Evolutionary conservation across 35 echinoderm and acorn worm genomes (phyloP), one percentile per base, ranked within the genome.

Genomic region (Apostichopus californicus): DNA sequence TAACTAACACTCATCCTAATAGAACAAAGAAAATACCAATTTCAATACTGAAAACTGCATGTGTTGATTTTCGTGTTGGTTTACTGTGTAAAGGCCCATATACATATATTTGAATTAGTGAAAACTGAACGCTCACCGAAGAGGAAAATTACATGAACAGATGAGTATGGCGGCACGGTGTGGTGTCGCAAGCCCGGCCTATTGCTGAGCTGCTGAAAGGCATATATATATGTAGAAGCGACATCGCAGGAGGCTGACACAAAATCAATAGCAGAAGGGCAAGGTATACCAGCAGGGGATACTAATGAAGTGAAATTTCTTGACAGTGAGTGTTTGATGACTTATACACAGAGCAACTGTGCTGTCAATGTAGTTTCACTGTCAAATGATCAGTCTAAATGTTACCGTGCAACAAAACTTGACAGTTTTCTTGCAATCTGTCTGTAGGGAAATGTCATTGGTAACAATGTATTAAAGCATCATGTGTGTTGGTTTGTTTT

Each of bases 231-330:
- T 18, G 18, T 66, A 17, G 9, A 17, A 66, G 11, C 0, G 64
- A 68, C 64, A 68, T 68, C 18, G 64, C 64, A 14, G 64, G 64
- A 68, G 11, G 64, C 64, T 10, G 64, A 68, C 64, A 68, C 18
- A 68, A 68, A 68, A 68, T 68, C 64, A 68, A 68, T 68, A 68
- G 64, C 64, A 68, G 64, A 11, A 68, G 64, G 64, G 64, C 64
- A 68, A 18, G 34, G 34, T 46, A 5, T 68, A 68, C 11, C 64
- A 68, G 64, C 64, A 68, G 64, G 64, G 64, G 64, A 68, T 18
- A 68, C 64, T 68, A 68, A 68, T 68, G 64, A 68, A 68, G 64
- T 68, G 64, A 68, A 68, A 68, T 68, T 68, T 68, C 64, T 68
- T 68, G 64, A 68, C 64, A 68, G 64, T 68, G 64, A 68, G 64